A percentile compares a stretch with the other conserved stretches of the same genome.
These are phyloP conservation scores for Sebastes diploproa DNA, from an alignment of 2,797 vertebrate species.

Conservation along the genomic window DNA sequence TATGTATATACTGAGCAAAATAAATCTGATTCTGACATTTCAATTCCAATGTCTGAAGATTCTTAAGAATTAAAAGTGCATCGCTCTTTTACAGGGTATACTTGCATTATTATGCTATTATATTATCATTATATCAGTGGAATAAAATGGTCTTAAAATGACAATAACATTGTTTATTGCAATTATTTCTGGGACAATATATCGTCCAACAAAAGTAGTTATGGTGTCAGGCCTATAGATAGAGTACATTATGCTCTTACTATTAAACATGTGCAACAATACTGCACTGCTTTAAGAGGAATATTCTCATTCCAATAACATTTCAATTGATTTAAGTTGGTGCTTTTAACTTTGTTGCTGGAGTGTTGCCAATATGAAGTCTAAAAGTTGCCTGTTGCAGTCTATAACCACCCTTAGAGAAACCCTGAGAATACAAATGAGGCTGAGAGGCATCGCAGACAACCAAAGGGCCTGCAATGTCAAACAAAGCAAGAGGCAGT, in stretches of 20 bases:
- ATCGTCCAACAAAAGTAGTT: not conserved
- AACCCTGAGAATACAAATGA: constrained; percentile 42
- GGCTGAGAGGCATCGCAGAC: constrained; percentile 52
- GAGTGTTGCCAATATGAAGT: not conserved
- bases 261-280: not conserved
- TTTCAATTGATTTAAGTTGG: not conserved
- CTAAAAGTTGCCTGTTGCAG: constrained; percentile 37
- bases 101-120: not conserved
- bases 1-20: too few relatives aligned
- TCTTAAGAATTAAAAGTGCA: not conserved
- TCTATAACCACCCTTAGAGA: constrained; percentile 54
- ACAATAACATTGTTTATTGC: not conserved
- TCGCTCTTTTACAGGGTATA: not conserved
- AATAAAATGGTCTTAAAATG: not conserved
- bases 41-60: not conserved
- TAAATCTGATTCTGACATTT: not conserved
- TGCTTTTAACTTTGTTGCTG: not conserved
- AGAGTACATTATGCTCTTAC: not conserved
- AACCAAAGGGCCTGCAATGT: constrained; percentile 64
- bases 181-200: not conserved
- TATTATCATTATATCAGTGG: not conserved
- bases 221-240: not conserved
- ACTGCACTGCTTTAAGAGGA: not conserved
- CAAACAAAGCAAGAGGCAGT: constrained; percentile 63
- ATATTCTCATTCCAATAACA: not conserved